Evolutionary conservation across 2,888 invertebrate genomes (phyloP), one percentile per base, ranked within the genome.

Genomic region (Boloria selene): DNA sequence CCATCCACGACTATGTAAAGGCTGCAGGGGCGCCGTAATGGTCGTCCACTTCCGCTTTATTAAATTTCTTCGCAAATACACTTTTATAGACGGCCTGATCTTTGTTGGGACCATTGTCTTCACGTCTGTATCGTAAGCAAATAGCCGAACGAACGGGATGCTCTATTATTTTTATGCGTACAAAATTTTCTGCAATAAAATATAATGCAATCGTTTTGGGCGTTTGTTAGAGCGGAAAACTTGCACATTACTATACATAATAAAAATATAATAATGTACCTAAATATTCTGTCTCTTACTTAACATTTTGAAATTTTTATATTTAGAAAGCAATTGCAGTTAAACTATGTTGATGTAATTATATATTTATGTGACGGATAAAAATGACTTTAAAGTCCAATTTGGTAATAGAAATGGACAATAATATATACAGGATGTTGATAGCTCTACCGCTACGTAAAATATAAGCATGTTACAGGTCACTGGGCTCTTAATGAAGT

Each of bases 31-130:
- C 78, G 80, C 79, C 83, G 79, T 87, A 88, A 88, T 86, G 80
- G 84, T 81, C 80, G 83, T 86, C 87, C 87, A 86, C 87, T 92
- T 92, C 90, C 90, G 89, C 91, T 86, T 91, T 92, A 92, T 91
- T 92, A 92, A 91, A 92, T 92, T 91, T 92, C 92, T 90, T 90
- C 83, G 90, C 91, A 91, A 92, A 91, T 87, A 91, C 86, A 87
- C 84, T 90, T 91, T 92, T 92, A 92, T 88, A 89, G 79, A 76
- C 83, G 78, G 77, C 84, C 86, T 84, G 87, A 87, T 88, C 88
- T 87, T 85, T 85, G 84, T 80, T 82, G 80, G 83, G 84, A 84
- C 85, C 58, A 80, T 81, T 85, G 86, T 86, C 85, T 84, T 84
- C 83, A 74, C 80, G 84, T 83, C 86, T 88, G 87, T 87, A 87